Percentiles rank a stretch among this genome's conserved stretches.
Conservation (phyloP, 1,140 invertebrate genomes). For the Musca domestica region DNA sequence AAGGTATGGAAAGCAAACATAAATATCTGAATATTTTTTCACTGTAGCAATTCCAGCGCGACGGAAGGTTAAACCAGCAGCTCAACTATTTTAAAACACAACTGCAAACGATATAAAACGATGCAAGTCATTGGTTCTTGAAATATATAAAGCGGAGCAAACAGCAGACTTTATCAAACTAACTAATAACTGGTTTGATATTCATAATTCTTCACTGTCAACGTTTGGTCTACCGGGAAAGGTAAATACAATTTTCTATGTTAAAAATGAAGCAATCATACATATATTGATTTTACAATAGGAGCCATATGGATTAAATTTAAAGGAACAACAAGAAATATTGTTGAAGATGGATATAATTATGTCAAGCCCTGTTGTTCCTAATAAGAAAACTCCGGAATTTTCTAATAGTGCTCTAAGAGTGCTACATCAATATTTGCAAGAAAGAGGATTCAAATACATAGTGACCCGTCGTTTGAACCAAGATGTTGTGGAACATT, state of each 20-base stretch:
- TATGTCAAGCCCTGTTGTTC: not conserved
- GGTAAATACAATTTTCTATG: too few relatives aligned
- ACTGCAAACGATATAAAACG: not conserved
- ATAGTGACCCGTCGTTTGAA: conserved; percentile 32
- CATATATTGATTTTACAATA: not conserved
- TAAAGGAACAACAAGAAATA: not conserved
- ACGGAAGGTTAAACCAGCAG: conserved; percentile 3
- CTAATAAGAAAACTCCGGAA: not conserved
- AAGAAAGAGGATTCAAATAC: conserved; percentile 28
- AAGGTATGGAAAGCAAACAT: too few relatives aligned
- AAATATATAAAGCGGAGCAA: not conserved
- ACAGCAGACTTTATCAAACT: too few relatives aligned
- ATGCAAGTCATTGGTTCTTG: not conserved
- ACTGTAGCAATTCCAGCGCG: too few relatives aligned
- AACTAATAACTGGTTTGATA: too few relatives aligned
- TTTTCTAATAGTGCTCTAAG: not conserved
- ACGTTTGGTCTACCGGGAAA: not conserved
- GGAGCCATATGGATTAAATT: not conserved
- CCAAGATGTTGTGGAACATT: conserved; percentile 47
- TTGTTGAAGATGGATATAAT: not conserved
- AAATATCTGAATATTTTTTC: too few relatives aligned
- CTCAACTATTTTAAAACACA: conserved; percentile 9
- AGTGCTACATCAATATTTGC: not conserved
- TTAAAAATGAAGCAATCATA: too few relatives aligned
- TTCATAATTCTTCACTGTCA: too few relatives aligned